A percentile compares a stretch with the other conserved stretches of the same genome.
Conservation (phyloP, 2,888 invertebrate species). For the Megaustenia siamemsis region DNA sequence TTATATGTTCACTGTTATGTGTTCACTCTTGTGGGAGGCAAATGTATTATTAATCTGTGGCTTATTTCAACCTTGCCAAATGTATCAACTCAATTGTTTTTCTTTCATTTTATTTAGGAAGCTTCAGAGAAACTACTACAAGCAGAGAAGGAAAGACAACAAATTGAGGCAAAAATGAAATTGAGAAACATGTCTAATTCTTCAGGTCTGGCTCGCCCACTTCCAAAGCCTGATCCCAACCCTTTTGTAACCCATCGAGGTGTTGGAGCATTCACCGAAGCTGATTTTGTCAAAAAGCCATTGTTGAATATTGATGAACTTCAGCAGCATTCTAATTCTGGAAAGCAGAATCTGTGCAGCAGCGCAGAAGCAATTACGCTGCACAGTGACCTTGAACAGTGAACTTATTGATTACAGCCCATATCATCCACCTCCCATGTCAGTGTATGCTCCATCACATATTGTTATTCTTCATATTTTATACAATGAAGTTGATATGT, state of each 20-base stretch:
- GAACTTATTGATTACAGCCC: not conserved
- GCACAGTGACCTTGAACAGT: not conserved
- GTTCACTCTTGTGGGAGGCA: no score
- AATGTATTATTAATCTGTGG: no score
- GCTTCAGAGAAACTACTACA: slow-evolving; percentile 87
- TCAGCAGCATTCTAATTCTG: not conserved
- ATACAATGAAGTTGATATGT: no score
- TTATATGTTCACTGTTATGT: no score
- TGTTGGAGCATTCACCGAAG: slow-evolving; percentile 56
- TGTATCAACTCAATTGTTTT: not conserved
- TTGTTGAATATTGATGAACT: not conserved
- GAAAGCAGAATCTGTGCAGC: not conserved
- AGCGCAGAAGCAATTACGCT: not conserved
- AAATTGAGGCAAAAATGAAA: slow-evolving; percentile 86
- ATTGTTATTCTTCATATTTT: not conserved
- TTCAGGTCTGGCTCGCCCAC: slow-evolving; percentile 63
- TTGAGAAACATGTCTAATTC: slow-evolving; percentile 74
- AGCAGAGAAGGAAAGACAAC: slow-evolving; percentile 86
- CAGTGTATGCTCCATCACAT: not conserved
- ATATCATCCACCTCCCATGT: not conserved
- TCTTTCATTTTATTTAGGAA: slow-evolving; percentile 81
- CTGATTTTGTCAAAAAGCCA: slow-evolving; percentile 51
- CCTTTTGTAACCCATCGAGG: slow-evolving; percentile 71
- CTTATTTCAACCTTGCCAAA: no score
- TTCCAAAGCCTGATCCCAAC: slow-evolving; percentile 59